Evolutionary conservation across 2,113 vertebrate genomes (phyloP).

Genomic region (Herpetotheres cachinnans): DNA sequence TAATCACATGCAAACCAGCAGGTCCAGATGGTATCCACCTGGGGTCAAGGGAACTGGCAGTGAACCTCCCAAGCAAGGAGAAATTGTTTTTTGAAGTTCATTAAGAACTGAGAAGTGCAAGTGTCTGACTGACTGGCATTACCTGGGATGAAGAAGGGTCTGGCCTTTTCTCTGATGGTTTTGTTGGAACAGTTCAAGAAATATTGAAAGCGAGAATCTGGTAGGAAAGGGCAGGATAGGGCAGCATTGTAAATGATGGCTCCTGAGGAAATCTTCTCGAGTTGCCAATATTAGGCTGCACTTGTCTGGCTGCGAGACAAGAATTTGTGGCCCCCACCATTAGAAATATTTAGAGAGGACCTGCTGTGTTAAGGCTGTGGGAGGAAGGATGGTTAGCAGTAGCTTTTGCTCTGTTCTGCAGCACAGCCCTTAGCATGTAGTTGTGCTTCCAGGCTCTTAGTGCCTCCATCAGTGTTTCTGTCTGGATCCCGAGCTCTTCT

Average conservation of each 20-base stretch:
- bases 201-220: not conserved
- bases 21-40: slow-evolving; percentile 34
- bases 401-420: fast-evolving
- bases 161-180: not conserved
- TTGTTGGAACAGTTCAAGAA: not conserved
- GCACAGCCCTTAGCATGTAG: not conserved
- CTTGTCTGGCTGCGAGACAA: not conserved
- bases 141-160: not conserved
- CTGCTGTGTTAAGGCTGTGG: not conserved
- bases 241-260: not conserved
- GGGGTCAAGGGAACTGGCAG: not conserved
- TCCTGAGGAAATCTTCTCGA: not conserved
- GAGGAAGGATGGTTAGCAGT: not conserved
- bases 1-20: not conserved
- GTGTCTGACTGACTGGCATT: fast-evolving
- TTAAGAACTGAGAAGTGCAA: not conserved
- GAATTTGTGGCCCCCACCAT: not conserved
- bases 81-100: not conserved
- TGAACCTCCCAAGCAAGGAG: not conserved
- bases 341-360: not conserved
- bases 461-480: not conserved
- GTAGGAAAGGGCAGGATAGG: not conserved
- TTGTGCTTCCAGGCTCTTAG: not conserved
- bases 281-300: not conserved
- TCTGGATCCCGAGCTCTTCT: fast-evolving